phyloP scores from a whole-genome alignment of 2,888 invertebrate genomes.

The Eupeodes luniger region DNA sequence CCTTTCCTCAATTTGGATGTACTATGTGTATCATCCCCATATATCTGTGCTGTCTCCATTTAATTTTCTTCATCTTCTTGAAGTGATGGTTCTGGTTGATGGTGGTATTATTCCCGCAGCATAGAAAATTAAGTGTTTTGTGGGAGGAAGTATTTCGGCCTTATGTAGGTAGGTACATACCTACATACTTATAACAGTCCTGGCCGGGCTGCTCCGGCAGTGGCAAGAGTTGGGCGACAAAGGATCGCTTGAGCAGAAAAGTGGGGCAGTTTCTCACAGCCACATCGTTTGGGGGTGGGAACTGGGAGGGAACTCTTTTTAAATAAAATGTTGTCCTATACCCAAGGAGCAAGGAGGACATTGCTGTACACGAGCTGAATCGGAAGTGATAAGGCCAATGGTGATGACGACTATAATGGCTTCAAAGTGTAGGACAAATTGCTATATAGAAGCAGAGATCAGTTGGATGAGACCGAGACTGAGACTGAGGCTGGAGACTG shows the following conservation, averaged over 20 bases:
- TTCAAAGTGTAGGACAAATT: constrained; percentile 63
- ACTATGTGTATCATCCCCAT: constrained; percentile 61
- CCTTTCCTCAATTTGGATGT: constrained; percentile 56
- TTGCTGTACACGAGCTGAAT: constrained; percentile 60
- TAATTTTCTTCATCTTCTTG: constrained; percentile 75
- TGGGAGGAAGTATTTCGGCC: constrained; percentile 73
- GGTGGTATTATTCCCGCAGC: constrained; percentile 69
- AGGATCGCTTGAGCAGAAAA: constrained; percentile 71
- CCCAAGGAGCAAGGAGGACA: constrained; percentile 59
- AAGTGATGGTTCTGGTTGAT: constrained; percentile 70
- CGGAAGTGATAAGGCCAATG: constrained; percentile 76
- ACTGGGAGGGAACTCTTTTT: constrained; percentile 57
- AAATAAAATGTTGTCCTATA: constrained; percentile 66
- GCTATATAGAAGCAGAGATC: constrained; percentile 52
- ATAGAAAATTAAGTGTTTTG: constrained; percentile 70
- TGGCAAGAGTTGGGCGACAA: constrained; percentile 37
- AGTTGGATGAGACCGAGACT: constrained; percentile 27
- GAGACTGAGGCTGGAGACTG: neutral
- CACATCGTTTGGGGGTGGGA: neutral
- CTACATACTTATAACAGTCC: neutral
- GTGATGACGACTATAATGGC: constrained; percentile 73
- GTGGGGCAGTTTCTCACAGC: constrained; percentile 62
- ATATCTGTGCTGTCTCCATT: constrained; percentile 73
- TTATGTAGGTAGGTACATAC: constrained; percentile 50
- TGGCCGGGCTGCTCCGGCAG: neutral